Evolutionary conservation across 1,140 invertebrate species (phyloP).

Genomic region (Caenorhabditis brenneri): DNA sequence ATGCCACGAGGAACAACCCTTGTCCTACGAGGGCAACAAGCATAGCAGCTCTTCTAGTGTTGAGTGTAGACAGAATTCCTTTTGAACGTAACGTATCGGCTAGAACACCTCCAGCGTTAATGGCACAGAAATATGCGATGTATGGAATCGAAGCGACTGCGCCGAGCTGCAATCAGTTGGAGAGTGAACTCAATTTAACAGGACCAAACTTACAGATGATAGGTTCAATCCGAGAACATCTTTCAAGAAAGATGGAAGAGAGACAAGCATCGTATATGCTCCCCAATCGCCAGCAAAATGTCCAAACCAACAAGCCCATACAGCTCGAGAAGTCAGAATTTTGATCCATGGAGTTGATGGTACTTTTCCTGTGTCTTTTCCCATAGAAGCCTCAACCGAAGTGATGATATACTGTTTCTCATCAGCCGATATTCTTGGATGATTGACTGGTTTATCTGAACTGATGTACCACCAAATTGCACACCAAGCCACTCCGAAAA

Average conservation of each 20-base stretch:
- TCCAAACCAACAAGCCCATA: constrained; percentile 88
- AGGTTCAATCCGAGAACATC: constrained; percentile 77
- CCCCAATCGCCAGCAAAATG: constrained; percentile 91
- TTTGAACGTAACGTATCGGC: constrained; percentile 72
- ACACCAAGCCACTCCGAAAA: constrained; percentile 77
- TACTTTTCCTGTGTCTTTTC: constrained; percentile 51
- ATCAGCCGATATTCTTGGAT: constrained; percentile 78
- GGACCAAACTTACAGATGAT: constrained; percentile 60
- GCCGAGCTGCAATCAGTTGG: constrained; percentile 78
- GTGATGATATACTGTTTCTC: constrained; percentile 80
- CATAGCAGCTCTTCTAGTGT: constrained; percentile 68
- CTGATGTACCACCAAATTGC: constrained; percentile 79
- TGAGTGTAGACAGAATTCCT: constrained; percentile 63
- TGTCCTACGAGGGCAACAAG: constrained; percentile 64
- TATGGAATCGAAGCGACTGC: constrained; percentile 86
- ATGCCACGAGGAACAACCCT: constrained; percentile 66
- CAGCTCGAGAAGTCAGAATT: constrained; percentile 81
- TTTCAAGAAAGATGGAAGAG: constrained; percentile 91
- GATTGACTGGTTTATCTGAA: constrained; percentile 80
- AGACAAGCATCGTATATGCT: constrained; percentile 90
- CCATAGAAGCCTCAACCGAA: constrained; percentile 54
- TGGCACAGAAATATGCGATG: constrained; percentile 74
- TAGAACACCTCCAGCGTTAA: constrained; percentile 73
- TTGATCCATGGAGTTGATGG: constrained; percentile 78
- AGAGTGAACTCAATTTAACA: not conserved